A percentile compares a stretch with the other conserved stretches of the same genome.
Evolutionary conservation across 1,140 invertebrate genomes (phyloP).

Genomic region (Drosophila tsacasi): DNA sequence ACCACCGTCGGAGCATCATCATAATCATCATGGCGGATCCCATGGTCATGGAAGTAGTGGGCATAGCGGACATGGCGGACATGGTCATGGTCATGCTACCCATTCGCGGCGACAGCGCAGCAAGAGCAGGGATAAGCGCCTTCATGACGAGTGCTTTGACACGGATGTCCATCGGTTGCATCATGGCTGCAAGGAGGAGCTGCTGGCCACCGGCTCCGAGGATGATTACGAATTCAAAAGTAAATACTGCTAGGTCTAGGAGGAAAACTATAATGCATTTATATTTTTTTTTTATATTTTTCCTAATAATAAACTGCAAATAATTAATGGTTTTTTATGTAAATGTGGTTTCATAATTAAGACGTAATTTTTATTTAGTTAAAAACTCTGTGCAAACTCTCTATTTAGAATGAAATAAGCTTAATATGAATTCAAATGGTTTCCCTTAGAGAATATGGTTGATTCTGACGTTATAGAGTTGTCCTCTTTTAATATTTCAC

Average conservation of each 20-base stretch:
- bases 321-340: not conserved
- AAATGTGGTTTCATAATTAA: not conserved
- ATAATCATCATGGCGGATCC: conserved; percentile 22
- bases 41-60: conserved; percentile 18
- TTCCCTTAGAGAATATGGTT: no score
- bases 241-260: conserved; percentile 60
- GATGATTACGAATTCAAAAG: conserved; percentile 75
- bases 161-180: conserved; percentile 77
- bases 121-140: conserved; percentile 72
- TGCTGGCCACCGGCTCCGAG: conserved; percentile 63
- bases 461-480: no score
- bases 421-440: no score
- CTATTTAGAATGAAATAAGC: no score
- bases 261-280: conserved; percentile 5
- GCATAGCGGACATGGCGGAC: conserved; percentile 7
- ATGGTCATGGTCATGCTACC: conserved; percentile 36
- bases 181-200: conserved; percentile 73
- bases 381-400: no score
- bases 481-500: no score
- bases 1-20: conserved; percentile 30
- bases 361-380: no score
- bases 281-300: conserved; percentile 20
- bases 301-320: conserved; percentile 13
- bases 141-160: conserved; percentile 79
- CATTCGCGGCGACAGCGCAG: conserved; percentile 65